These are phyloP conservation scores for Sycophila sp. DNA, from an alignment of 1,140 invertebrate genomes.

Conservation along the genomic window DNA sequence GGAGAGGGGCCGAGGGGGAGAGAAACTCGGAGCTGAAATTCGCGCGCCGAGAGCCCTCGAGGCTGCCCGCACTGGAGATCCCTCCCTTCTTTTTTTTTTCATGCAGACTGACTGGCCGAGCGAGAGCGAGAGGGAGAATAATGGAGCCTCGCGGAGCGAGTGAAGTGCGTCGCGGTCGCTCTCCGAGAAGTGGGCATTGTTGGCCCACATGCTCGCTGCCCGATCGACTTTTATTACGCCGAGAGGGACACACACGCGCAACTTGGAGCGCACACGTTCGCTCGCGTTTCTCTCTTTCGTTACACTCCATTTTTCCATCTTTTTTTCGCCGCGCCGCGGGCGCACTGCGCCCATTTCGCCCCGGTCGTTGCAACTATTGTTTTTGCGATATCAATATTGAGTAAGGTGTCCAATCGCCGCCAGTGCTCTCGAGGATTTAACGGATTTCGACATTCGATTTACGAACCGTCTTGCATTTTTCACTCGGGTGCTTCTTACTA, in stretches of 20 bases:
- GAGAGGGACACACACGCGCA: not conserved
- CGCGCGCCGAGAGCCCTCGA: constrained; percentile 14
- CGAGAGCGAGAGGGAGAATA: constrained; percentile 45
- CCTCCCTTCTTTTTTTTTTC: constrained; percentile 10
- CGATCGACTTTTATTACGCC: constrained; percentile 54
- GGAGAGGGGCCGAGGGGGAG: too few relatives aligned
- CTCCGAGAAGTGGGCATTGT: constrained; percentile 58
- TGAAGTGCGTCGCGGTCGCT: constrained; percentile 58
- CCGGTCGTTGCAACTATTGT: too few relatives aligned
- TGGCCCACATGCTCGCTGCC: constrained; percentile 62
- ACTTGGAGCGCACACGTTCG: not conserved
- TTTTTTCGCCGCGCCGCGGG: not conserved
- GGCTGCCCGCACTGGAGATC: not conserved
- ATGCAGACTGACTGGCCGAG: constrained; percentile 40
- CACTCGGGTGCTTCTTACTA: too few relatives aligned
- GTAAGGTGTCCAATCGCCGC: too few relatives aligned
- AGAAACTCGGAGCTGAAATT: too few relatives aligned
- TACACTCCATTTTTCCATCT: constrained; percentile 24
- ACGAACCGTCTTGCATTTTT: too few relatives aligned
- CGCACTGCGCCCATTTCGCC: not conserved
- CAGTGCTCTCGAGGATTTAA: too few relatives aligned
- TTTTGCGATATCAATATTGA: too few relatives aligned
- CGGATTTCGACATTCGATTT: too few relatives aligned
- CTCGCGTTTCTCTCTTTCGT: constrained; percentile 1
- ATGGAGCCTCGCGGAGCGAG: constrained; percentile 56